These are phyloP conservation scores for Tuberolachnus salignus DNA, from an alignment of 2,888 invertebrate genomes.

Conservation along the genomic window DNA sequence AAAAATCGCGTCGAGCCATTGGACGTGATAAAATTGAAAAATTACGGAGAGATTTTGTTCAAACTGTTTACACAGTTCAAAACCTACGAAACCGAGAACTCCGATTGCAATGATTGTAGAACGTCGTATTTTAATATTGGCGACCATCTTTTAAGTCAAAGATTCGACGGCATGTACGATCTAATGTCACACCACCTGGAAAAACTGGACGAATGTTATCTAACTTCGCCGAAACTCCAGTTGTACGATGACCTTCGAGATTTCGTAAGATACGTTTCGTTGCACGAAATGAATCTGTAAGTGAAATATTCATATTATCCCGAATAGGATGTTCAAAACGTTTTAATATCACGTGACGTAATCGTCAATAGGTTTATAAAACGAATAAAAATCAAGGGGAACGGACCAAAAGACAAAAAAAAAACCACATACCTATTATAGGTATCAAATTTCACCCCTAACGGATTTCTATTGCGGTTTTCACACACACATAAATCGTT, in stretches of 20 bases:
- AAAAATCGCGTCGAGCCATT: not conserved
- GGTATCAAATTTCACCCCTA: no score
- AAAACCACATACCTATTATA: no score
- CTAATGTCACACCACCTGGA: not conserved
- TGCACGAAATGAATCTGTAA: conserved; percentile 10
- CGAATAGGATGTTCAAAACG: no score
- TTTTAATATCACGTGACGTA: no score
- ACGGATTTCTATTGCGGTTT: no score
- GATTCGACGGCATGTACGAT: conserved; percentile 8
- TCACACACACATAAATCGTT: no score
- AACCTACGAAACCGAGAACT: not conserved
- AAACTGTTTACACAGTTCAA: not conserved
- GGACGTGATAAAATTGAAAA: not conserved
- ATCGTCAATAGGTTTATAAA: no score
- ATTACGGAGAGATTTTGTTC: not conserved
- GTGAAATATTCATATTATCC: no score
- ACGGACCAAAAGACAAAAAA: no score
- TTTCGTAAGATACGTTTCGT: not conserved
- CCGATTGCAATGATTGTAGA: not conserved
- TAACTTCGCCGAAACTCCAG: not conserved
- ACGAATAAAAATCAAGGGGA: no score
- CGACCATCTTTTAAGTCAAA: not conserved
- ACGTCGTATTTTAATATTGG: not conserved
- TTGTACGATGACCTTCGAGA: not conserved
- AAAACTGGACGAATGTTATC: not conserved